Conservation (phyloP, 2,888 invertebrate genomes). For the Limnephilus marmoratus region DNA sequence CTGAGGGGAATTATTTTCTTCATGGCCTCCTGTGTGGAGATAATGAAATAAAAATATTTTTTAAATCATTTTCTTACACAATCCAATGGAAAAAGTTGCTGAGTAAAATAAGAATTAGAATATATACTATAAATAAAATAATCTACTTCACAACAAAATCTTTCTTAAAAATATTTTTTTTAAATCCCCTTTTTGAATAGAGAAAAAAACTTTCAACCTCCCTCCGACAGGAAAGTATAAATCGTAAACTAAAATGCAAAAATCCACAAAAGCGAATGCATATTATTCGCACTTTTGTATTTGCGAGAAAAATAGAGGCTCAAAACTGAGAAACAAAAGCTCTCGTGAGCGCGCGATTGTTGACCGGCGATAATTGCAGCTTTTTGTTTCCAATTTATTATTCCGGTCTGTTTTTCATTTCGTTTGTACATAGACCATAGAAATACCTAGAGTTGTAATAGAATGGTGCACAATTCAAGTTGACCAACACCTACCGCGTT, state of each 20-base stretch:
- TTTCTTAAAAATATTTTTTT: neutral
- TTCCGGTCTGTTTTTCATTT: conserved; percentile 12
- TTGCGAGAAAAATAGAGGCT: neutral
- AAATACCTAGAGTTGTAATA: neutral
- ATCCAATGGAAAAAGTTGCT: too few species aligned
- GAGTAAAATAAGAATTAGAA: too few species aligned
- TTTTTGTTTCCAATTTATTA: conserved; percentile 19
- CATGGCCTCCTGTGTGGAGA: too few species aligned
- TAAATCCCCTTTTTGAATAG: neutral
- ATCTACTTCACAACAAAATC: too few species aligned
- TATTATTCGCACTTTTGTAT: conserved; percentile 12
- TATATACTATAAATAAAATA: too few species aligned
- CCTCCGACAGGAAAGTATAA: neutral
- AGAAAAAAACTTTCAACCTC: neutral
- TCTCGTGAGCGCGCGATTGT: conserved; percentile 28
- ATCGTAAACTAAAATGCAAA: neutral
- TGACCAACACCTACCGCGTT: neutral
- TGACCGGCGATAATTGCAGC: conserved; percentile 14
- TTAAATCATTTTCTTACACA: too few species aligned
- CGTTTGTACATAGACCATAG: neutral
- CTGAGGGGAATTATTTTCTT: too few species aligned
- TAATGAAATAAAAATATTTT: too few species aligned
- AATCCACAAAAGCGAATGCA: neutral
- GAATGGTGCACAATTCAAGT: neutral
- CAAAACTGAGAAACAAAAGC: conserved; percentile 21